phyloP scores from a whole-genome alignment of 2,113 vertebrate genomes.

The Hydrochoerus hydrochaeris region DNA sequence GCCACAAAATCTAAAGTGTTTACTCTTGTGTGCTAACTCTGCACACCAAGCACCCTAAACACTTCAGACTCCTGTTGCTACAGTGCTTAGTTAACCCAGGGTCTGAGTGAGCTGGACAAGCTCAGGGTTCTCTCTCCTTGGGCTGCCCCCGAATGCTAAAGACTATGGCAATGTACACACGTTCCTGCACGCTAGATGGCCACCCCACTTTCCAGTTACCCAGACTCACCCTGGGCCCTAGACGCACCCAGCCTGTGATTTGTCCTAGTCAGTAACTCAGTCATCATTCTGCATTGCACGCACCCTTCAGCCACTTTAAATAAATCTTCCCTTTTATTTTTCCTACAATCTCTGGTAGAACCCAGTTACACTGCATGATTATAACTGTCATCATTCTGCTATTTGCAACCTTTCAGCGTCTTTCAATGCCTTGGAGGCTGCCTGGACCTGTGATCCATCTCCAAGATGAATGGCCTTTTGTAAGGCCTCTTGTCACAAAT shows the following conservation, averaged over 20 bases:
- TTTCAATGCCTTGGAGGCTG: background rate
- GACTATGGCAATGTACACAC: background rate
- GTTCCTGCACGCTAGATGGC: background rate
- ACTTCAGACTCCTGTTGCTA: background rate
- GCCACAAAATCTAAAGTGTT: background rate
- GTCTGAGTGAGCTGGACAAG: background rate
- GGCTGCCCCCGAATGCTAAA: background rate
- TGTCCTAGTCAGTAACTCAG: background rate
- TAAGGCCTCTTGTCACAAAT: background rate
- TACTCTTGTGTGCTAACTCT: background rate
- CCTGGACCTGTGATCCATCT: background rate
- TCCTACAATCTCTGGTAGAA: background rate
- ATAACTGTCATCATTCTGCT: background rate
- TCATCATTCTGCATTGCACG: background rate
- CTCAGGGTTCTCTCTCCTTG: background rate
- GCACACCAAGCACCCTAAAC: background rate
- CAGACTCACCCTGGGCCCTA: background rate
- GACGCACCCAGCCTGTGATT: background rate
- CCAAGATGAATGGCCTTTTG: background rate
- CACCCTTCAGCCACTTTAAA: background rate
- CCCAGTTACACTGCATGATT: background rate
- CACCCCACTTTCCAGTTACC: background rate
- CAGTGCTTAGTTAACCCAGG: background rate
- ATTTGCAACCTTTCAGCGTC: background rate
- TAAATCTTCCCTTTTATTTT: conserved; percentile 24